phyloP scores from a whole-genome alignment of 2,797 vertebrate species.

The Micromesistius poutassou region DNA sequence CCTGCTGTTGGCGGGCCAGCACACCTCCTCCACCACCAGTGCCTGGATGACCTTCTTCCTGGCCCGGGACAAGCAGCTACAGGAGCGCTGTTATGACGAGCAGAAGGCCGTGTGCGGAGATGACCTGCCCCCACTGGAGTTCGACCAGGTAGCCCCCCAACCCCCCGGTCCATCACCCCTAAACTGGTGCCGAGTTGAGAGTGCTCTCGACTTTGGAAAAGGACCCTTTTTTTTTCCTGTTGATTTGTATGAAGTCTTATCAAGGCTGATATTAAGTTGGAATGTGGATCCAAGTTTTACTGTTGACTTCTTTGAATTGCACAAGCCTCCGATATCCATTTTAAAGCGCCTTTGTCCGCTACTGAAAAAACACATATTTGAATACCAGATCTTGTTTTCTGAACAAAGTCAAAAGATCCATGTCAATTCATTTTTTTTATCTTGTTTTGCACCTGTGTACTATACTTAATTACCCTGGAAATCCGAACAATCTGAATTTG shows the following conservation, averaged over 20 bases:
- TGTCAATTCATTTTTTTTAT: neutral
- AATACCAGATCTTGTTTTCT: neutral
- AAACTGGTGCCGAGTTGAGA: too few species aligned
- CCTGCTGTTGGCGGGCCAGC: constrained; percentile 91
- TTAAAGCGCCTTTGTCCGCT: neutral
- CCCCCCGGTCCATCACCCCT: neutral
- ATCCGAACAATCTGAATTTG: too few species aligned
- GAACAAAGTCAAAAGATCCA: neutral
- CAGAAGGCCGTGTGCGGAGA: constrained; percentile 85
- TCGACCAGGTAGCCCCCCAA: constrained; percentile 79
- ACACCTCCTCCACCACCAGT: constrained; percentile 96
- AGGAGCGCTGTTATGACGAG: constrained; percentile 85
- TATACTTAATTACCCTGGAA: too few species aligned
- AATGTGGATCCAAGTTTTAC: neutral
- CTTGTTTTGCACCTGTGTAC: too few species aligned
- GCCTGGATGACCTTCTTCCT: constrained; percentile 96
- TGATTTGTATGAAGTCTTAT: neutral
- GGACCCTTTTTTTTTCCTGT: too few species aligned
- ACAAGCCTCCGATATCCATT: too few species aligned
- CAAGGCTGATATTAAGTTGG: neutral
- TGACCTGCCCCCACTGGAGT: constrained; percentile 77
- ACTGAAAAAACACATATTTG: neutral
- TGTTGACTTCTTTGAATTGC: neutral
- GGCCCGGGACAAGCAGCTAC: constrained; percentile 80
- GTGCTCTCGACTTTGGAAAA: too few species aligned